Percentiles rank a stretch among this genome's conserved stretches.
These are phyloP conservation scores for Drosophila mimica DNA, from an alignment of 2,888 invertebrate species.

Conservation along the genomic window DNA sequence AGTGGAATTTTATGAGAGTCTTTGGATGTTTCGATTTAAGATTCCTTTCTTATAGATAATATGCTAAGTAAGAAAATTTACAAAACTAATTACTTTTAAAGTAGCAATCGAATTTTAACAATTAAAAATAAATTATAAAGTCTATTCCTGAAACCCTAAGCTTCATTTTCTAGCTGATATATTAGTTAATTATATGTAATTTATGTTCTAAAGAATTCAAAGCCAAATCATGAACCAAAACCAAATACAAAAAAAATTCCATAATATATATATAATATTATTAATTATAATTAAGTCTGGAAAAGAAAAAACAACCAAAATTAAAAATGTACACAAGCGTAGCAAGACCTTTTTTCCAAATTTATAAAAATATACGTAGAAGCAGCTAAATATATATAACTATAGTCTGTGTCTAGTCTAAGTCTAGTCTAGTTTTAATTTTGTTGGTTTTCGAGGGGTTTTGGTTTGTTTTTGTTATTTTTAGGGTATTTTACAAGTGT, in stretches of 20 bases:
- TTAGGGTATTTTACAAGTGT: conserved; percentile 34
- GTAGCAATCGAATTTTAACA: background rate
- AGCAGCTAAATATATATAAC: background rate
- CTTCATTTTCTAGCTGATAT: background rate
- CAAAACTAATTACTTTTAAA: background rate
- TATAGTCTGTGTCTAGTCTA: background rate
- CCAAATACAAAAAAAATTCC: background rate
- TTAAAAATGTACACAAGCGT: background rate
- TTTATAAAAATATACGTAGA: background rate
- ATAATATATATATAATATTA: background rate
- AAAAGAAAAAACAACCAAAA: background rate
- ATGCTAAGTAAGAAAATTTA: background rate
- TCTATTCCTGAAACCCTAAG: background rate
- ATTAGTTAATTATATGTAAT: background rate
- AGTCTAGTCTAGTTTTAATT: background rate
- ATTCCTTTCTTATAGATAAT: background rate
- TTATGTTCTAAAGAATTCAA: background rate
- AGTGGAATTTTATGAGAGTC: background rate
- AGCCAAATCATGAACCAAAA: background rate
- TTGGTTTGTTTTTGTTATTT: conserved; percentile 29
- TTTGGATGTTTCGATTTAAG: background rate
- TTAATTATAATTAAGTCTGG: background rate
- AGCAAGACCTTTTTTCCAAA: background rate
- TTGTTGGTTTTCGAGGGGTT: conserved; percentile 7
- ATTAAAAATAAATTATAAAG: background rate